Base-by-base conservation (phyloP, 1,140 invertebrate species). In the Acromyrmex echinatior region DNA sequence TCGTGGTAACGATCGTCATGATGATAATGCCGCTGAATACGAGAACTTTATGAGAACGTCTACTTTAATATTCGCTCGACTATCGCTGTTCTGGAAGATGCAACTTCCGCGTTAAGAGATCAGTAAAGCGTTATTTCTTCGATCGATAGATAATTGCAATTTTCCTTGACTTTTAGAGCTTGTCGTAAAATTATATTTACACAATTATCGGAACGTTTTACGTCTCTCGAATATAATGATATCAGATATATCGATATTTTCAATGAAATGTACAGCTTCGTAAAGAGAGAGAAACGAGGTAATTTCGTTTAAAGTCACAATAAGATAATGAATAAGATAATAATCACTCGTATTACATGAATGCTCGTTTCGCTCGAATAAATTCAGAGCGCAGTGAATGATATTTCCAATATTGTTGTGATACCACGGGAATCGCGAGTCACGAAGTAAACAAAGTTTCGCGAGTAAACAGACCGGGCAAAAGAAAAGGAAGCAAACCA, bases 61-160 rank as follows among this genome's bases (percentile, higher is more conserved):
- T 70, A 62, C 82, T 86, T 86, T 86, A 86, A 86, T 86, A 79
- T 79, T 79, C 63, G 31, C 28, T 3, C 49, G 62, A 78, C 74
- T 25, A 16, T 71, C 12, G 35, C 12, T 25, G 14, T 3, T 18
- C 12, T 28, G 35, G 16, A 66, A 62, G 49, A 86, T 45, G 49
- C 62, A 31, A 3, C 45, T 62, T 76, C 14, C 56, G n/a, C n/a
- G 16, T 84, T 76, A 62, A 49, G 18, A 49, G 68, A 10, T 63
- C 35, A 21, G 16, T 58, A 84, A 84, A 84, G n/a, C 9, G 68
- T 60, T 9, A 39, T 51, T 35, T 84, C 28, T 62, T 62, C 14
- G 39, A 45, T 51, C n/a, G 39, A 84, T 76, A n/a, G n/a, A 45
- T 14, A 25, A 39, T 5, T 18, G 45, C 25, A 49, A 35, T 63